phyloP scores from a whole-genome alignment of 2,113 vertebrate genomes.

The Pomatostomus ruficeps region DNA sequence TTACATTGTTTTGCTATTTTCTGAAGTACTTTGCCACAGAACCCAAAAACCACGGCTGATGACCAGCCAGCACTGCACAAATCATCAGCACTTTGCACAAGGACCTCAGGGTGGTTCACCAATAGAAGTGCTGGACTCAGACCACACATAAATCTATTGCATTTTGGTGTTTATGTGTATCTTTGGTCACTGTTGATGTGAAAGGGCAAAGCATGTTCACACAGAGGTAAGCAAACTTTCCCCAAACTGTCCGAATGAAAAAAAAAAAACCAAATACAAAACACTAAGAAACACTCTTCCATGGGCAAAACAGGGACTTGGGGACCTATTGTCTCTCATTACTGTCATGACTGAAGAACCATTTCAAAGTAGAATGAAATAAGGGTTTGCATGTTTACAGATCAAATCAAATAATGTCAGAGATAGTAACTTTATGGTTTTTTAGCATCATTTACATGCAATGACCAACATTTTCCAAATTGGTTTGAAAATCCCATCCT shows the following conservation, averaged over 20 bases:
- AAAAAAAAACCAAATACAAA: background rate
- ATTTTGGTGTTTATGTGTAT: background rate
- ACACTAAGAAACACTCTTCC: background rate
- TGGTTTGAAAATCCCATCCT: background rate
- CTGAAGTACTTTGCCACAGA: background rate
- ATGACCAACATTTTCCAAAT: background rate
- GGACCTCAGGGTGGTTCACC: accelerated
- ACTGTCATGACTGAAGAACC: background rate
- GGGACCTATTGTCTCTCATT: background rate
- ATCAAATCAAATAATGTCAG: background rate
- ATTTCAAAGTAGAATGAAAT: background rate
- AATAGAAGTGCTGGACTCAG: background rate
- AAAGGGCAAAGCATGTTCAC: background rate
- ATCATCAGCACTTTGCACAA: background rate
- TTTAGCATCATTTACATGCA: background rate
- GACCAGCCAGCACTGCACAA: background rate
- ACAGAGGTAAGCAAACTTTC: background rate
- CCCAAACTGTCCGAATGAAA: background rate
- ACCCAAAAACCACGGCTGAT: background rate
- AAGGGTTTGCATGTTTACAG: background rate
- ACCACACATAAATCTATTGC: background rate
- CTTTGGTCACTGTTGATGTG: background rate
- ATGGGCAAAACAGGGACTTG: background rate
- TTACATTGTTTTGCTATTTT: background rate
- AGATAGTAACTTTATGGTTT: background rate